Conservation (phyloP, 1,140 invertebrate genomes). For the Spodoptera frugiperda region DNA sequence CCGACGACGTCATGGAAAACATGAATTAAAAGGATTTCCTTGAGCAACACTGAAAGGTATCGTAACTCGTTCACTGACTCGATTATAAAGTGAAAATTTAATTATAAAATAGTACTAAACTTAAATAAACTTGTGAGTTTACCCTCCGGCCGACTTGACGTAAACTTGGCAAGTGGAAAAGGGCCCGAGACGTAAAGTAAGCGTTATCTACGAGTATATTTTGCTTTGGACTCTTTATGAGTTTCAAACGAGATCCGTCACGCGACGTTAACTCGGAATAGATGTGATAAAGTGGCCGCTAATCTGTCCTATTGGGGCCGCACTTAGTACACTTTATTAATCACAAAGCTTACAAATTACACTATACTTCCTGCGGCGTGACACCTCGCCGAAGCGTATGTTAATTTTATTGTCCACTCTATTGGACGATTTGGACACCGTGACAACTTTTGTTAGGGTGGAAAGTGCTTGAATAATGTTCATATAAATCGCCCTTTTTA, state of each 20-base stretch:
- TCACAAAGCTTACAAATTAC: constrained; percentile 86
- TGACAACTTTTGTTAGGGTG: constrained; percentile 71
- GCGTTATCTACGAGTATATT: constrained; percentile 84
- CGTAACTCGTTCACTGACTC: constrained; percentile 59
- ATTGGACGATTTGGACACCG: constrained; percentile 77
- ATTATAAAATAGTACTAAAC: constrained; percentile 79
- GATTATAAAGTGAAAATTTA: constrained; percentile 76
- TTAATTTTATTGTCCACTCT: constrained; percentile 81
- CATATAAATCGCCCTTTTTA: constrained; percentile 52
- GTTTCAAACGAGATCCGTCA: constrained; percentile 85
- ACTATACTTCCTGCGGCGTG: constrained; percentile 80
- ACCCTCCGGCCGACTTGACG: constrained; percentile 71
- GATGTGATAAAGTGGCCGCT: constrained; percentile 85
- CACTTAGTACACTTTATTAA: constrained; percentile 86
- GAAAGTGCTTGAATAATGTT: constrained; percentile 64
- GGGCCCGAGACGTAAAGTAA: constrained; percentile 82
- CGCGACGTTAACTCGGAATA: constrained; percentile 84
- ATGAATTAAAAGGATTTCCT: constrained; percentile 49
- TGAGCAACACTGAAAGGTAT: constrained; percentile 54
- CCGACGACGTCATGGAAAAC: constrained; percentile 16
- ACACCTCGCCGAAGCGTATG: constrained; percentile 76
- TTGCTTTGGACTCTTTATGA: constrained; percentile 86
- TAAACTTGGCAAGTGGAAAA: constrained; percentile 82
- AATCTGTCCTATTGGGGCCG: constrained; percentile 85
- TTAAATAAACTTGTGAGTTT: constrained; percentile 78